Base-by-base conservation (phyloP, 2,888 invertebrate species). In the Sisyra nigra region DNA sequence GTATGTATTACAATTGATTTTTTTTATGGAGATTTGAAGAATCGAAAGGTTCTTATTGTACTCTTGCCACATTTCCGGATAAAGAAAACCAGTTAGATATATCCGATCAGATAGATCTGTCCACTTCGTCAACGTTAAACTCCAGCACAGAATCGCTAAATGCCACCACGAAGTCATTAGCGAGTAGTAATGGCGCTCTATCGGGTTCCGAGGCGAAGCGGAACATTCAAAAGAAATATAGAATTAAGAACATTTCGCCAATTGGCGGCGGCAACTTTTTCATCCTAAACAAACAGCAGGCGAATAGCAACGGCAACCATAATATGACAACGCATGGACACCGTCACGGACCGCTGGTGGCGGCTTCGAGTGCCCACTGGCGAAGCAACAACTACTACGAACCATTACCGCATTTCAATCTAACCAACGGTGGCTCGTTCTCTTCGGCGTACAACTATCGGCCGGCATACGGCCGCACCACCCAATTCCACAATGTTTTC, bases 31-130 rank as follows among this genome's bases (percentile, higher is more conserved):
- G 72, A 54, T 71, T 73, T 54, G 72, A 72, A 52, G 73, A 73
- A 61, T 69, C 68, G 53, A 68, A 70, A 62, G 73, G 73, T 50
- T 72, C 72, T 52, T 72, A 72, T 56, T 73, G 72, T 58, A 72
- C 71, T 48, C 59, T 73, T 57, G 73, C 72, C 50, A 69, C 70
- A 45, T 72, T 72, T 51, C 65, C 61, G 18, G 60, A 61, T 44
- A 58, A 61, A 45, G 59, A 55, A 50, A 57, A 58, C 48, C 37
- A 36, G 7, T 30, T 30, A 18, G n/a, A 29, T 11, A 19, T 37
- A 19, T 15, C 43, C 13, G 43, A 43, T 11, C 24, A 35, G n/a
- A 13, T 15, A 6, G 43, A 19, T 13, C 32, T 35, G 29, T 32
- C 47, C 44, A 51, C 50, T 40, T 51, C 53, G 39, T 52, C 54